These are phyloP conservation scores for Odontophorus gujanensis DNA, from an alignment of 2,113 vertebrate genomes.

Conservation along the genomic window DNA sequence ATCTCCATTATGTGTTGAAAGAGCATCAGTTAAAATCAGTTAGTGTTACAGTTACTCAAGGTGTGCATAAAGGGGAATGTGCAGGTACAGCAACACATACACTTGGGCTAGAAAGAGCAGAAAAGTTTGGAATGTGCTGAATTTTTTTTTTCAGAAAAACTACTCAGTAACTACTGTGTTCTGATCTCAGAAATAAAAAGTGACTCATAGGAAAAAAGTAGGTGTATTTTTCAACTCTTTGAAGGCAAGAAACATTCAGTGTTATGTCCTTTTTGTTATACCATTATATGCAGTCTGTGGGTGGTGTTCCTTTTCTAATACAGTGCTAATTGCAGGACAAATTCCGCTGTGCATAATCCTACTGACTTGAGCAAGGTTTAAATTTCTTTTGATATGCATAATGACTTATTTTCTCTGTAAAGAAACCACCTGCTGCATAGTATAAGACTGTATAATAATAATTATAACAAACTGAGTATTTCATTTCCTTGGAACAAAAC, in stretches of 20 bases:
- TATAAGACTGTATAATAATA: not conserved
- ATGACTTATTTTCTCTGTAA: not conserved
- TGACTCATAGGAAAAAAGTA: constrained; percentile 47
- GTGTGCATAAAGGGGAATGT: not conserved
- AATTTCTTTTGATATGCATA: not conserved
- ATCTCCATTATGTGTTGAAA: not conserved
- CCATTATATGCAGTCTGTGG: constrained; percentile 26
- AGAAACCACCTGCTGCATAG: not conserved
- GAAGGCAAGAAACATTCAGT: constrained; percentile 33
- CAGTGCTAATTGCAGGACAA: constrained; percentile 10
- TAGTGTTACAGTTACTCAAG: not conserved
- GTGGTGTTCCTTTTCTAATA: constrained; percentile 44
- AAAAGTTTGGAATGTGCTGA: not conserved
- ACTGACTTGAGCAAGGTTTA: not conserved
- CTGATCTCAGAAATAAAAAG: constrained; percentile 54
- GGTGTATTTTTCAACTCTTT: constrained; percentile 47
- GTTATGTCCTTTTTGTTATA: constrained; percentile 35
- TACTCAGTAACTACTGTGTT: constrained; percentile 2
- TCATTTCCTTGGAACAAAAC: not conserved
- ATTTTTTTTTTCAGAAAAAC: not conserved
- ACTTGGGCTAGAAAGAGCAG: not conserved
- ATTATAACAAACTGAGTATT: not conserved
- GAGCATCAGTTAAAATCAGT: not conserved
- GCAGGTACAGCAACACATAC: not conserved
- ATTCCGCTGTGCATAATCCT: constrained; percentile 34